Conservation (phyloP, 2,888 invertebrate species). For the Agrilus cyanescens region DNA sequence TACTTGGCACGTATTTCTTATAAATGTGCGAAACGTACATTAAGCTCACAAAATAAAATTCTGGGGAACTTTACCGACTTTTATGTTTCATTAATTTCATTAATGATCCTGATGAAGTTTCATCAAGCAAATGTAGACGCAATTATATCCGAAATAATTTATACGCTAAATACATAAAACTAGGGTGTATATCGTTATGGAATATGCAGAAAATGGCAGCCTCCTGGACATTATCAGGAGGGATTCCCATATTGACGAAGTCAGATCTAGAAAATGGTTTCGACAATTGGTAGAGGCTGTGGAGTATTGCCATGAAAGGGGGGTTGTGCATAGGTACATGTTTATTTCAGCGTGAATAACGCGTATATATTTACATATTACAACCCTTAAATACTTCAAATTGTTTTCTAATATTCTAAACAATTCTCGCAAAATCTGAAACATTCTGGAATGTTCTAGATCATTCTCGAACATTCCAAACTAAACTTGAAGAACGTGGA, state of each 20-base stretch:
- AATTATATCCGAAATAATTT: no score
- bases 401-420: no score
- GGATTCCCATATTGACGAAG: constrained; percentile 59
- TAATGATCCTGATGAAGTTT: no score
- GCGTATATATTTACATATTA: background rate
- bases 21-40: no score
- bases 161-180: background rate
- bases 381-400: no score
- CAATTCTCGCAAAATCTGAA: no score
- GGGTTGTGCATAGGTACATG: constrained; percentile 64
- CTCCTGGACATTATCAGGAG: constrained; percentile 63
- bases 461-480: no score
- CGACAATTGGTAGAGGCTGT: constrained; percentile 60
- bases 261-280: constrained; percentile 57
- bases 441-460: no score
- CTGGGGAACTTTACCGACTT: background rate
- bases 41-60: constrained; percentile 1
- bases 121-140: no score
- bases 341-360: background rate
- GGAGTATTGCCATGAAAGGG: constrained; percentile 66
- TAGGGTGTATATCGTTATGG: constrained; percentile 77
- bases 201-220: constrained; percentile 70
- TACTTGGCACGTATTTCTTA: no score
- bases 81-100: no score
- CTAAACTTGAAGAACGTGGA: no score